These are phyloP conservation scores for Danio albolineatus DNA, from an alignment of 2,797 vertebrate species.

Conservation along the genomic window DNA sequence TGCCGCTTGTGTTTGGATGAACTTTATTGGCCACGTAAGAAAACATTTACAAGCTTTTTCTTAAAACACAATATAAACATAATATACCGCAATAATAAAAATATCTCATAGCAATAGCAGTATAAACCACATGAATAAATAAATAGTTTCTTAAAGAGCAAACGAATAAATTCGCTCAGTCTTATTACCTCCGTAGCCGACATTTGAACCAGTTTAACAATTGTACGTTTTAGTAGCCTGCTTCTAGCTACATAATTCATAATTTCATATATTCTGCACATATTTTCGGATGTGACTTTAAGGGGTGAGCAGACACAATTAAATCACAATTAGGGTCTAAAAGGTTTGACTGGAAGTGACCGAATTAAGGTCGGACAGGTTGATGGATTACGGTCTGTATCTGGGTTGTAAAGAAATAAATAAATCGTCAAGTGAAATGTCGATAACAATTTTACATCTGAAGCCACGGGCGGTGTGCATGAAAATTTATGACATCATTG, in stretches of 20 bases:
- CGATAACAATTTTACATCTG: slow-evolving; percentile 46
- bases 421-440: slow-evolving; percentile 54
- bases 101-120: background rate
- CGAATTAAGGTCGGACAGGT: slow-evolving; percentile 53
- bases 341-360: slow-evolving; percentile 52
- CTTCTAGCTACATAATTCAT: background rate
- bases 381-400: slow-evolving; percentile 54
- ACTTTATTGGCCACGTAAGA: slow-evolving; percentile 14
- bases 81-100: background rate
- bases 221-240: background rate
- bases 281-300: slow-evolving; percentile 28
- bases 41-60: background rate
- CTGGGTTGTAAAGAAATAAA: slow-evolving; percentile 55
- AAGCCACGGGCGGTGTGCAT: slow-evolving; percentile 18
- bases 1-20: background rate
- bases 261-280: background rate
- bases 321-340: slow-evolving; percentile 51
- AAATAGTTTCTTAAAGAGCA: background rate
- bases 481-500: slow-evolving; percentile 32
- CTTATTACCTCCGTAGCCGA: background rate
- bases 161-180: background rate
- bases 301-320: slow-evolving; percentile 32
- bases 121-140: background rate
- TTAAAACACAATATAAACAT: background rate
- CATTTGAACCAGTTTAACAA: background rate